Conservation (phyloP, 2,797 vertebrate species). For the Percopsis omiscomaycus region DNA sequence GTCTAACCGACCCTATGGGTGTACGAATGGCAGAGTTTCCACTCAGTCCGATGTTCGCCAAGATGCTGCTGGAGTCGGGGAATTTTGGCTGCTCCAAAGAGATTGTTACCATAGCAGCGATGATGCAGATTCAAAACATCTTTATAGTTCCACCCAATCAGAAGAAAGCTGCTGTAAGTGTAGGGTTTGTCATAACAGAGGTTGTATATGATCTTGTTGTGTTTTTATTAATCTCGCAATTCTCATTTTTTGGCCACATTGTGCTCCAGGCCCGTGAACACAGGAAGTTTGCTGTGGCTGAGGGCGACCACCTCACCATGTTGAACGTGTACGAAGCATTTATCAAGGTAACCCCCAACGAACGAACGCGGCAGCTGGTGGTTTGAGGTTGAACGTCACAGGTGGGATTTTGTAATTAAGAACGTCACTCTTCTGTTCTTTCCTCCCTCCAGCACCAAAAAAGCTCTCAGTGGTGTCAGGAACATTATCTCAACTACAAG, state of each 20-base stretch:
- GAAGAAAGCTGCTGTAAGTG: constrained; percentile 90
- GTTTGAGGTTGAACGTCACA: background rate
- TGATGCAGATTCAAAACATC: constrained; percentile 99
- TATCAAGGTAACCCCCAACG: constrained; percentile 82
- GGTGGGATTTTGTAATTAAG: background rate
- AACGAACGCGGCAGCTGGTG: background rate
- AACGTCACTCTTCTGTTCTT: background rate
- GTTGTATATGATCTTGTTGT: constrained; percentile 16
- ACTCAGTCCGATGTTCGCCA: constrained; percentile 97
- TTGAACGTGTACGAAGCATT: constrained; percentile 98
- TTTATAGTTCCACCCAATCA: constrained; percentile 90
- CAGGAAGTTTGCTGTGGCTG: constrained; percentile 96
- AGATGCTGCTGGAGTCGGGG: constrained; percentile 97
- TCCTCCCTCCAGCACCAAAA: constrained; percentile 86
- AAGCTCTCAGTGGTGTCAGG: constrained; percentile 97
- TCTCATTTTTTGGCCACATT: constrained; percentile 30
- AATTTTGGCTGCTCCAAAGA: constrained; percentile 97
- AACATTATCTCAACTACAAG: constrained; percentile 97
- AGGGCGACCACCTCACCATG: constrained; percentile 98
- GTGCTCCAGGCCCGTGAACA: constrained; percentile 86
- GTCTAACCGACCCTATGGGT: constrained; percentile 91
- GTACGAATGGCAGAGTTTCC: constrained; percentile 97
- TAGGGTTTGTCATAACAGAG: constrained; percentile 20
- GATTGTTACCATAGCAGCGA: constrained; percentile 94
- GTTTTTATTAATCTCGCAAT: constrained; percentile 38